A percentile compares a stretch with the other conserved stretches of the same genome.
Conservation (phyloP, 1,140 invertebrate species). For the Eriosoma lanigerum region DNA sequence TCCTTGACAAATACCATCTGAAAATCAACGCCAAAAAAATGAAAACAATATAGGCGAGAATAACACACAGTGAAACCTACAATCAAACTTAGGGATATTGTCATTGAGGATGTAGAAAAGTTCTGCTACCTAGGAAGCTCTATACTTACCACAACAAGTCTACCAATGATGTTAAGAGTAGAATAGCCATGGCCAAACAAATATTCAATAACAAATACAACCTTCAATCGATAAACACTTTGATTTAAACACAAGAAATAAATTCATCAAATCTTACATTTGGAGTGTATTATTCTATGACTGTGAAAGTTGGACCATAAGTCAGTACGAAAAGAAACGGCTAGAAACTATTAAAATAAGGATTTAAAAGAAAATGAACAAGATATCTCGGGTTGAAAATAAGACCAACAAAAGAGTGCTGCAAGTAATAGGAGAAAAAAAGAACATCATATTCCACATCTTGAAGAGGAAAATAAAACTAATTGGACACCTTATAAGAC, state of each 20-base stretch:
- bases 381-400: too few relatives aligned
- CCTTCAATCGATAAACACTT: constrained; percentile 36
- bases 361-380: not conserved
- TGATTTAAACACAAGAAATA: constrained; percentile 36
- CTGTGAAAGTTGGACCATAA: not conserved
- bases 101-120: constrained; percentile 32
- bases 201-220: constrained; percentile 26
- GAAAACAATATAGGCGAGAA: constrained; percentile 41
- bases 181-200: constrained; percentile 43
- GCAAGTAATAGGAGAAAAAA: too few relatives aligned
- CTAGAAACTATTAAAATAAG: not conserved
- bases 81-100: not conserved
- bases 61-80: constrained; percentile 10
- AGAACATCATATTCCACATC: too few relatives aligned
- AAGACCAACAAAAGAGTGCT: too few relatives aligned
- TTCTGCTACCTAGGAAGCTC: constrained; percentile 34
- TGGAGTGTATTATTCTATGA: too few relatives aligned
- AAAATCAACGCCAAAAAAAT: constrained; percentile 51
- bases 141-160: constrained; percentile 31
- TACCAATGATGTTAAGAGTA: constrained; percentile 24
- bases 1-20: constrained; percentile 25
- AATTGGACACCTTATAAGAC: too few relatives aligned
- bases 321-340: not conserved
- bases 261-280: constrained; percentile 25
- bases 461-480: too few relatives aligned